These are phyloP conservation scores for Umimayanthus kanabou DNA, from an alignment of 92 coral and sea anemone genomes.

Conservation along the genomic window DNA sequence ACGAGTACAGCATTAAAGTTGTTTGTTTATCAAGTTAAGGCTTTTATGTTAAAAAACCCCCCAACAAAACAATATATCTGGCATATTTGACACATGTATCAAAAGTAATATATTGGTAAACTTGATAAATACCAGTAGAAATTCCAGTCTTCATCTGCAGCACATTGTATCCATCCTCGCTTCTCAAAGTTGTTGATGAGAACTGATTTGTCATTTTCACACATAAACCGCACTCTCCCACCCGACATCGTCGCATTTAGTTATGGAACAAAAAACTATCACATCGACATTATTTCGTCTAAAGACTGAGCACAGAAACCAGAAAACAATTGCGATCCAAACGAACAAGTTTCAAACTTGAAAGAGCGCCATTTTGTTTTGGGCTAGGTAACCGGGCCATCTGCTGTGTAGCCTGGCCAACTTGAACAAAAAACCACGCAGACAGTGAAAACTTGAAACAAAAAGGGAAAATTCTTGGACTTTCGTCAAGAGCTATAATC, in stretches of 20 bases:
- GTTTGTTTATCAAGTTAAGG: no score
- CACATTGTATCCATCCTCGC: slow-evolving; percentile 98
- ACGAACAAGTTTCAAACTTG: not conserved
- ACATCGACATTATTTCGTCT: not conserved
- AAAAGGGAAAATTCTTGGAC: not conserved
- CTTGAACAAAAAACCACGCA: not conserved
- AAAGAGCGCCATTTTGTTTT: not conserved
- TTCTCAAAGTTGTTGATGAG: slow-evolving; percentile 96
- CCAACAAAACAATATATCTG: not conserved
- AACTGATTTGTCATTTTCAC: slow-evolving; percentile 93
- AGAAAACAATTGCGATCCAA: not conserved
- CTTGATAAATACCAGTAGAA: slow-evolving; percentile 76
- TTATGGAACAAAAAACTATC: not conserved
- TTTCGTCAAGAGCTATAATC: not conserved
- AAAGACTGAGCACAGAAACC: not conserved
- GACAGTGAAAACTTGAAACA: no score
- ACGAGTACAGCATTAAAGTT: no score
- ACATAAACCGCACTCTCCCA: slow-evolving; percentile 81
- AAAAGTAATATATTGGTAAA: not conserved
- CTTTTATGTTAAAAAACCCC: not conserved
- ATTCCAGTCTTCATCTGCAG: slow-evolving; percentile 98
- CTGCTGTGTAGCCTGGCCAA: not conserved
- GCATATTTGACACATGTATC: not conserved
- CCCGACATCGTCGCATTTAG: slow-evolving; percentile 40
- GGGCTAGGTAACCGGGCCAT: slow-evolving; percentile 28